Evolutionary conservation across 2,888 invertebrate species (phyloP), one percentile per base, ranked within the genome.

Genomic region (Eurytoma californica): DNA sequence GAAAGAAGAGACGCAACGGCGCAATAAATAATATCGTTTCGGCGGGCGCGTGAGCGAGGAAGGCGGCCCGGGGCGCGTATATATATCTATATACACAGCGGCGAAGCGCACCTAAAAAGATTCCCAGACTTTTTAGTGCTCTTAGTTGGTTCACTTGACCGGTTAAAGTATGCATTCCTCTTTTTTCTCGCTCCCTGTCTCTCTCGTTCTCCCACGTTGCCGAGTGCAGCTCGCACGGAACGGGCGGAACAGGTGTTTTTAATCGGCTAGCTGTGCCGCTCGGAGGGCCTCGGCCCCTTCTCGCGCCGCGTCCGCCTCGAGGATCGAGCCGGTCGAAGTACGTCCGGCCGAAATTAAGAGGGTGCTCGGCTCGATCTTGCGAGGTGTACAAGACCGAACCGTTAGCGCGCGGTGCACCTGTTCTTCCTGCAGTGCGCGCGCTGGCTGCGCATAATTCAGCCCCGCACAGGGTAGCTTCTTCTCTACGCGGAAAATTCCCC

Each of bases 181-280:
- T 51, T 61, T 61, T 61, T 30, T 28, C 9, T 63, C 30, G 30
- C 66, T 66, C 49, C 7, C 58, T 47, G 14, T 16, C 5, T 47
- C 47, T 14, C 53, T 24, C 66, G 5, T 47, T 28, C 28, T 53
- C 30, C 18, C 16, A 18, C 28, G 16, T 13, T 39, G 18, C 24
- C 61, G 53, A 53, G 53, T 53, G 53, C 53, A 53, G 53, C 53
- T 53, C 53, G 9, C 16, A 24, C 61, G 28, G 61, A 30, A 61
- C 61, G 2, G 14, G 51, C 39, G 39, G 73, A 63, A 79, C 79
- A 79, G 79, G 79, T 79, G 79, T 74, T 69, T 79, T 74, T 79
- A 74, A 73, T 79, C 79, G 69, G 58, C 68, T 30, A 53, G 20
- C 51, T 30, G 70, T 51, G 51, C 67, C 51, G 60, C 30, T 7